These are phyloP conservation scores for Ectropis grisescens DNA, from an alignment of 1,140 invertebrate species.

Conservation along the genomic window DNA sequence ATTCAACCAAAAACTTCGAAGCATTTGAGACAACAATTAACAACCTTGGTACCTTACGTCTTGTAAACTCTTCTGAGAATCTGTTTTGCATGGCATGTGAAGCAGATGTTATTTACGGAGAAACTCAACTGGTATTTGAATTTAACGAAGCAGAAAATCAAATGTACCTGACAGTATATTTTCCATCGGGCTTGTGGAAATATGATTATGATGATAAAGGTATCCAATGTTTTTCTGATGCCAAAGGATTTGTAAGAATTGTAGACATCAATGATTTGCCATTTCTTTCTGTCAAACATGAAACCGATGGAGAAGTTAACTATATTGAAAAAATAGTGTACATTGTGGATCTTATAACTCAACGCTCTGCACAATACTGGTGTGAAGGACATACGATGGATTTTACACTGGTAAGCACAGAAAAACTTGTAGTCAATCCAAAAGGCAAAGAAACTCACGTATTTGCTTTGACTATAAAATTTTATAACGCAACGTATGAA, in stretches of 20 bases:
- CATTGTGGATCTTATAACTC: constrained; percentile 32
- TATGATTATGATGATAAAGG: constrained; percentile 37
- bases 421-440: constrained; percentile 48
- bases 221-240: constrained; percentile 53
- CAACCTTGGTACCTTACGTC: constrained; percentile 27
- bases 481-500: constrained; percentile 14
- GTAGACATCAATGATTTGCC: constrained; percentile 31
- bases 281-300: constrained; percentile 12
- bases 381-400: constrained; percentile 51
- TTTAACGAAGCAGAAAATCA: constrained; percentile 26
- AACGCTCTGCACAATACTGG: constrained; percentile 51
- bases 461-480: constrained; percentile 36
- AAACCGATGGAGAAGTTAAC: constrained; percentile 4
- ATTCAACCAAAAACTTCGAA: too few relatives aligned
- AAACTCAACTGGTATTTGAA: constrained; percentile 40
- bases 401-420: constrained; percentile 39
- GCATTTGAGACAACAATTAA: constrained; percentile 39
- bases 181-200: constrained; percentile 49
- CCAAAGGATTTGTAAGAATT: constrained; percentile 38
- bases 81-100: constrained; percentile 47
- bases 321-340: constrained; percentile 36
- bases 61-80: constrained; percentile 14
- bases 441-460: constrained; percentile 37
- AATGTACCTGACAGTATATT: constrained; percentile 45
- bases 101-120: constrained; percentile 27